A percentile compares a stretch with the other conserved stretches of the same genome.
phyloP scores from a whole-genome alignment of 2,888 invertebrate genomes.

The Apamea epomidion region DNA sequence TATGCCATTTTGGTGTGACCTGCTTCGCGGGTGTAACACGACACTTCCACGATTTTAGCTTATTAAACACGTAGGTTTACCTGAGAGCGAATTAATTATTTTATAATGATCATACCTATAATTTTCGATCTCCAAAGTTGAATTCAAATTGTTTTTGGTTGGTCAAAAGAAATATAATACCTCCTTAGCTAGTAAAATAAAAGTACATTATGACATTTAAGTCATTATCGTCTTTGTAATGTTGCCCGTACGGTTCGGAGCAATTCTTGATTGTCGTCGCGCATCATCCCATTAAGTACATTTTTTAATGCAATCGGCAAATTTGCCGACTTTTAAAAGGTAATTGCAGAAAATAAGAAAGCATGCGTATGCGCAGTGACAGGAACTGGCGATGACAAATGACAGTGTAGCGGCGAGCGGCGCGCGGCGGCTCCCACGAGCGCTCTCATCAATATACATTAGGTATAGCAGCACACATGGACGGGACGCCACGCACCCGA shows the following conservation, averaged over 20 bases:
- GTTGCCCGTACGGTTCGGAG: conserved; percentile 49
- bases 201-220: conserved; percentile 55
- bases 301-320: conserved; percentile 80
- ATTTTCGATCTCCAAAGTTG: conserved; percentile 50
- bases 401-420: conserved; percentile 76
- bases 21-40: conserved; percentile 78
- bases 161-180: conserved; percentile 14
- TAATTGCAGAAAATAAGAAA: conserved; percentile 87
- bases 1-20: conserved; percentile 79
- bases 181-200: conserved; percentile 39
- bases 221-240: conserved; percentile 48
- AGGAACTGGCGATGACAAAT: conserved; percentile 88
- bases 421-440: conserved; percentile 79
- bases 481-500: conserved; percentile 58
- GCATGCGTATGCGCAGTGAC: conserved; percentile 84
- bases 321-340: conserved; percentile 84
- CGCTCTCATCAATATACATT: conserved; percentile 84
- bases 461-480: conserved; percentile 70
- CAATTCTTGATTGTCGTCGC: conserved; percentile 75
- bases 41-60: conserved; percentile 70
- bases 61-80: conserved; percentile 38
- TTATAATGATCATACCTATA: conserved; percentile 66
- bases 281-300: conserved; percentile 76
- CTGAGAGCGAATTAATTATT: conserved; percentile 41
- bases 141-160: conserved; percentile 12